phyloP scores from a whole-genome alignment of 2,797 vertebrate genomes.

The Phoebastria nigripes region DNA sequence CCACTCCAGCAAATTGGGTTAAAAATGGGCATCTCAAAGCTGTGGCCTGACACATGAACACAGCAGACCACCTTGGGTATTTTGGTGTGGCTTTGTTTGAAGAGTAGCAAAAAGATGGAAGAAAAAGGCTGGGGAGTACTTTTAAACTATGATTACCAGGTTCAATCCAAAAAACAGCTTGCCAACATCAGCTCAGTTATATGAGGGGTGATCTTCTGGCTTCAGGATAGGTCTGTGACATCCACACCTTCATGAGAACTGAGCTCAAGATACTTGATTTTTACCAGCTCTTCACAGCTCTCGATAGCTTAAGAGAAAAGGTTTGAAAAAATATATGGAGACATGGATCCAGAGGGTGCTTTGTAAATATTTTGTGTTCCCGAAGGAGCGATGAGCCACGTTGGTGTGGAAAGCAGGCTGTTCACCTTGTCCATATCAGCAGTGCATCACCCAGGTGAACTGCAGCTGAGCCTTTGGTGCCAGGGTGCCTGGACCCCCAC shows the following conservation, averaged over 20 bases:
- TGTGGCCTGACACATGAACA: fast-evolving
- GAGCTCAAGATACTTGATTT: background rate
- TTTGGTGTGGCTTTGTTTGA: background rate
- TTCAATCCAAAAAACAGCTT: background rate
- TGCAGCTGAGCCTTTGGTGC: background rate
- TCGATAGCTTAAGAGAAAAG: background rate
- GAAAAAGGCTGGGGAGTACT: background rate
- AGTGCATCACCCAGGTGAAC: background rate
- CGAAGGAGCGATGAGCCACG: fast-evolving
- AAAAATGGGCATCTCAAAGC: background rate
- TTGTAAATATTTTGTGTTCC: background rate
- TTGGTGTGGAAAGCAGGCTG: background rate
- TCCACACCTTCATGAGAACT: background rate
- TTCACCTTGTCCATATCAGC: background rate
- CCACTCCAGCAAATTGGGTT: background rate
- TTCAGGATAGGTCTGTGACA: background rate
- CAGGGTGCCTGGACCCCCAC: too few relatives aligned
- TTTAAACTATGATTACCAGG: background rate
- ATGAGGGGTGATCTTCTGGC: background rate
- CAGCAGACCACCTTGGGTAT: background rate
- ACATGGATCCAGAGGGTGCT: fast-evolving
- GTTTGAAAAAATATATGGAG: background rate
- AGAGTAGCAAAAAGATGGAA: background rate
- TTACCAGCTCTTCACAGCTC: background rate
- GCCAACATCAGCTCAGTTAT: background rate